These are phyloP conservation scores for Grus americana DNA, from an alignment of 2,113 vertebrate genomes.

Conservation along the genomic window DNA sequence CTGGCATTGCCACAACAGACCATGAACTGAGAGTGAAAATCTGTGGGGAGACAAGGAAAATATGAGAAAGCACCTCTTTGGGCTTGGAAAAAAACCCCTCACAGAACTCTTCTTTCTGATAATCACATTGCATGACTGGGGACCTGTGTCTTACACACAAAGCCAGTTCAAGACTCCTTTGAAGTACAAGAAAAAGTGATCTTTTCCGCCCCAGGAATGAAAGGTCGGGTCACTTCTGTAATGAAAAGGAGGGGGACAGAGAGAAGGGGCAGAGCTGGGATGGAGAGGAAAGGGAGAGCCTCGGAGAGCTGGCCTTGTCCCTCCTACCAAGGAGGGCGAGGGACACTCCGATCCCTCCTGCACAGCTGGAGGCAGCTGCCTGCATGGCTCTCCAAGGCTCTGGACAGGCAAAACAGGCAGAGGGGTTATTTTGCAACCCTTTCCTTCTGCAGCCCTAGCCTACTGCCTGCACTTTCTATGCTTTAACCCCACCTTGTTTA, in stretches of 20 bases:
- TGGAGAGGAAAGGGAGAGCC: neutral
- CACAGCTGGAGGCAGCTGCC: neutral
- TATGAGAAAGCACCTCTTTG: constrained; percentile 39
- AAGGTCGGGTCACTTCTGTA: neutral
- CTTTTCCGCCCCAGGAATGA: neutral
- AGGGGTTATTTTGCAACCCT: neutral
- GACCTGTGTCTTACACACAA: neutral
- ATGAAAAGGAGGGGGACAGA: neutral
- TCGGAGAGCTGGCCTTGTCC: neutral
- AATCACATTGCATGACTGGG: neutral
- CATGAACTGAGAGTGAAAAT: constrained; percentile 70
- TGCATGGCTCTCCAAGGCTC: neutral
- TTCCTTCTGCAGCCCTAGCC: neutral
- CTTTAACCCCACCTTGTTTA: neutral
- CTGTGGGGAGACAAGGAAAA: constrained; percentile 71
- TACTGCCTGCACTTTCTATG: neutral
- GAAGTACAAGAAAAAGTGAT: neutral
- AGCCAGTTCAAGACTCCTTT: neutral
- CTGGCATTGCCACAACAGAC: constrained; percentile 67
- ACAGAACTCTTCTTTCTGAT: constrained; percentile 13
- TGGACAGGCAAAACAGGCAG: neutral
- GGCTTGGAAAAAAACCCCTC: neutral
- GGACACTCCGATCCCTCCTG: neutral
- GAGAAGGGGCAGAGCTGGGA: neutral
- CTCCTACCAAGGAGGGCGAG: neutral